Base-by-base conservation (phyloP, 2,797 vertebrate genomes). In the Cuculus canorus region DNA sequence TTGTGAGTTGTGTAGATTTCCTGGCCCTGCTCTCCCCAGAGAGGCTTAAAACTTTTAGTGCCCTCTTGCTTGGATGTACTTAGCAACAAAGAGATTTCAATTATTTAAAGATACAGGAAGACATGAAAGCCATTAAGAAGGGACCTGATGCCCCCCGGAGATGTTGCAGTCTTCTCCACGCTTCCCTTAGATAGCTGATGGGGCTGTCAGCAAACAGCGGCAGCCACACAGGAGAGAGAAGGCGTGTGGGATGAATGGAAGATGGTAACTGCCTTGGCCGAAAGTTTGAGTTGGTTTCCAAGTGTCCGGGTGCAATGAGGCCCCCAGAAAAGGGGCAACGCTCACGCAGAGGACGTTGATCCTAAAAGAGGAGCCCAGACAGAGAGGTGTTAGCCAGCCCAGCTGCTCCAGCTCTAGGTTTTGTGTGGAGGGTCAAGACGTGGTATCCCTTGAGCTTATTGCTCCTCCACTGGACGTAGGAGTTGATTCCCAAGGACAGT, bases 51-150 rank as follows among this genome's bases (percentile, higher is more conserved):
- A 95, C 71, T 96, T 69, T 92, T 23, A 92, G 86, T 87, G 70
- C 35, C 88, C 47, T 92, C 70, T 76, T 80, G 73, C 61, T 86
- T 79, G 81, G 28, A n/a, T 50, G 60, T 89, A 88, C 92, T 96
- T 92, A 96, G 57, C 73, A 79, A 91, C 77, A 93, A 94, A 96
- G 86, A 54, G 53, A 23, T 82, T 92, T 97, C 75, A 92, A 95
- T 96, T 97, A 94, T 97, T 96, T 75, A 96, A 85, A 71, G 90
- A 15, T 37, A 59, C 41, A 32, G 64, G 89, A 95, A 88, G 89
- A 61, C 45, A 30, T 66, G 84, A 93, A 92, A 95, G 90, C 95
- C 79, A 93, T 96, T 96, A 87, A 60, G 79, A 86, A 37, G 63
- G 88, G 84, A 76, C 90, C 45, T 10, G 41, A 41, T 53, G 90